Conservation (phyloP, 64 coral and sea anemone genomes). For the Actinia tenebrosa region DNA sequence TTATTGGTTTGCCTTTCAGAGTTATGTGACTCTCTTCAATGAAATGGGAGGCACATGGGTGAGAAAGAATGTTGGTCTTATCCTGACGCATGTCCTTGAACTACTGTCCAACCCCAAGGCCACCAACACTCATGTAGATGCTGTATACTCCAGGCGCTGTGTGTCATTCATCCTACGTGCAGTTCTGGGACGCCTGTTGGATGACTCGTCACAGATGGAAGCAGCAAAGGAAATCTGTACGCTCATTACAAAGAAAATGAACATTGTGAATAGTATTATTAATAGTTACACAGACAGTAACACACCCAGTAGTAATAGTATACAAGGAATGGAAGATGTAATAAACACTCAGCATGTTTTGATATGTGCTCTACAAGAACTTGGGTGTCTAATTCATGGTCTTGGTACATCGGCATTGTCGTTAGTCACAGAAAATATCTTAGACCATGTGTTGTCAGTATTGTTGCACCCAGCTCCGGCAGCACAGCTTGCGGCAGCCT, state of each 20-base stretch:
- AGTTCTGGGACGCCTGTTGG: slow-evolving; percentile 73
- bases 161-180: slow-evolving; percentile 91
- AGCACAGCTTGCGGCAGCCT: slow-evolving; percentile 76
- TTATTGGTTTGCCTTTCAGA: slow-evolving; percentile 39
- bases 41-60: slow-evolving; percentile 98
- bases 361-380: slow-evolving; percentile 94
- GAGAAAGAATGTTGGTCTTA: slow-evolving; percentile 76
- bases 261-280: slow-evolving; percentile 64
- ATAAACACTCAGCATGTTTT: slow-evolving; percentile 93
- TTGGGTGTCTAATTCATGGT: slow-evolving; percentile 84
- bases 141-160: slow-evolving; percentile 92
- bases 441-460: slow-evolving; percentile 89
- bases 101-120: slow-evolving; percentile 92
- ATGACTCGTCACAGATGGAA: slow-evolving; percentile 90
- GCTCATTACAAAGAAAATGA: slow-evolving; percentile 92
- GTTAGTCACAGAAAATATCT: slow-evolving; percentile 74
- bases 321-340: slow-evolving; percentile 73
- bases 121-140: slow-evolving; percentile 96
- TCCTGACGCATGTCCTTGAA: slow-evolving; percentile 85
- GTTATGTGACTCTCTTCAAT: slow-evolving; percentile 94
- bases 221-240: slow-evolving; percentile 91
- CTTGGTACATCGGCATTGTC: slow-evolving; percentile 76
- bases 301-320: slow-evolving; percentile 23
- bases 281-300: slow-evolving; percentile 43
- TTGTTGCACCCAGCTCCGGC: slow-evolving; percentile 91